Conservation (phyloP, 2,113 vertebrate species). For the Taxidea taxus region DNA sequence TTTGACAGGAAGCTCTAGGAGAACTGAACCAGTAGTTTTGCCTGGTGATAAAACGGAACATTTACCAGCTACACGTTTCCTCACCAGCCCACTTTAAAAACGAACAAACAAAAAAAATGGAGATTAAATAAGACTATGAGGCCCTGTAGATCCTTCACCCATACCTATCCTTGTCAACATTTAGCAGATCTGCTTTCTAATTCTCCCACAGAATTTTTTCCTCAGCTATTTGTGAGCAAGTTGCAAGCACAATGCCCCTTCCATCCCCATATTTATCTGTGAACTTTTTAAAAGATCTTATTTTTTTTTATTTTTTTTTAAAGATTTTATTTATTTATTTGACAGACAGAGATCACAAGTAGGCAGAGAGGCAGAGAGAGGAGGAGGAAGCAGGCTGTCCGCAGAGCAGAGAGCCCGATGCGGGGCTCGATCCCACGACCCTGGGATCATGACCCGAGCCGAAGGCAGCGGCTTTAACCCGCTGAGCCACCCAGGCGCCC, state of each 20-base stretch:
- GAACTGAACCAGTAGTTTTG: not conserved
- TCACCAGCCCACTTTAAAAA: not conserved
- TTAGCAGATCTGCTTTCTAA: not conserved
- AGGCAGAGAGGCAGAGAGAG: too few relatives aligned
- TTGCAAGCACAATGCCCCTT: not conserved
- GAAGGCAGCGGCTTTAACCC: too few relatives aligned
- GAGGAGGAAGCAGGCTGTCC: too few relatives aligned
- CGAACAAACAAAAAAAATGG: not conserved
- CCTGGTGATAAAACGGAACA: not conserved
- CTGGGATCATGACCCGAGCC: too few relatives aligned
- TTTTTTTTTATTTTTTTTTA: too few relatives aligned
- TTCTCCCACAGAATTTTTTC: not conserved
- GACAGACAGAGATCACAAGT: too few relatives aligned
- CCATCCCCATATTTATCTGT: not conserved
- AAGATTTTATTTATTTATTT: too few relatives aligned
- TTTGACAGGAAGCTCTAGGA: not conserved
- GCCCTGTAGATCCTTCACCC: not conserved
- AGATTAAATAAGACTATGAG: not conserved
- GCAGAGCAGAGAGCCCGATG: too few relatives aligned
- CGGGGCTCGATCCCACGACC: too few relatives aligned
- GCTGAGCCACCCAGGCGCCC: too few relatives aligned
- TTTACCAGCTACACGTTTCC: not conserved
- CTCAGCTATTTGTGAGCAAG: not conserved
- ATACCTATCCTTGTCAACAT: not conserved
- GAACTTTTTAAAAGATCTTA: not conserved